Evolutionary conservation across 2,113 vertebrate genomes (phyloP).

Genomic region (Rallus limicola): DNA sequence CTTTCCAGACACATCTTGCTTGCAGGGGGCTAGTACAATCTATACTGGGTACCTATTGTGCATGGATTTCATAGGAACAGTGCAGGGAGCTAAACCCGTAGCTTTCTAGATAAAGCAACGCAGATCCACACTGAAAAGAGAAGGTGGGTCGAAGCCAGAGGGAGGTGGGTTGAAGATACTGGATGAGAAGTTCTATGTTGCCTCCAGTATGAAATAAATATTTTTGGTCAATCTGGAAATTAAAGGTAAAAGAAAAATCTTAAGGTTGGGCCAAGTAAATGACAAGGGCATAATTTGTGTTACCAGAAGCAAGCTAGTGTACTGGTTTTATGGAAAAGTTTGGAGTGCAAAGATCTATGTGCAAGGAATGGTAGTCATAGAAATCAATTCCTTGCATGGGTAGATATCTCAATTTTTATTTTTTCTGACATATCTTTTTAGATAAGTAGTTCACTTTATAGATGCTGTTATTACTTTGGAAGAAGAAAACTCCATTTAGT

Average conservation of each 20-base stretch:
- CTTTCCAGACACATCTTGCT: not conserved
- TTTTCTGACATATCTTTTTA: not conserved
- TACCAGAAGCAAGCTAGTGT: not conserved
- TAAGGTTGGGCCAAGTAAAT: not conserved
- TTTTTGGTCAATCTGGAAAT: not conserved
- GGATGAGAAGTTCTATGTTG: not conserved
- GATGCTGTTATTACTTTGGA: not conserved
- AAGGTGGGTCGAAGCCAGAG: not conserved
- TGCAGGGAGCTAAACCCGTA: not conserved
- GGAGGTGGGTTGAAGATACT: not conserved
- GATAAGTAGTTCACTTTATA: not conserved
- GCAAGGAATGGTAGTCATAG: not conserved
- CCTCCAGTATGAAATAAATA: not conserved
- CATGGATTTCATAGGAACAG: not conserved
- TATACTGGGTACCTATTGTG: not conserved
- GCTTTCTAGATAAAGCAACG: not conserved
- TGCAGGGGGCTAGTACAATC: not conserved
- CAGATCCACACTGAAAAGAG: not conserved
- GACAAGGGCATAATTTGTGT: not conserved
- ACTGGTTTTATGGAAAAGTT: not conserved
- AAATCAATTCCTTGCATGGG: not conserved
- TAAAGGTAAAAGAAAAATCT: not conserved
- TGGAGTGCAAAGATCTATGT: not conserved
- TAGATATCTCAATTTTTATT: not conserved
- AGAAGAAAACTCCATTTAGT: not conserved